phyloP scores from a whole-genome alignment of 1,140 invertebrate species.

The Panagrolaimus sp. region DNA sequence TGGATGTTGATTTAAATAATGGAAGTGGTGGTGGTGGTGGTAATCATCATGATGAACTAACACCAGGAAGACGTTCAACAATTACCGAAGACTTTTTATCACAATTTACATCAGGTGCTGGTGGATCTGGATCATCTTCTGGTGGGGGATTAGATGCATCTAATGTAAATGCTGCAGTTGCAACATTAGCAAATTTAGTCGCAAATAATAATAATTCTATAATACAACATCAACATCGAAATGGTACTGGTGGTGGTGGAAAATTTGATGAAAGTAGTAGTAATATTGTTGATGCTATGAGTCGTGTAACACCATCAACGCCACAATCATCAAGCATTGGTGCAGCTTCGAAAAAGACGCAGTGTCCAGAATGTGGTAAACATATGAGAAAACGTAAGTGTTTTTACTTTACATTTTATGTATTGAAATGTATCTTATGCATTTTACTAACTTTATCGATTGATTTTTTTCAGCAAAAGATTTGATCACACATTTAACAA shows the following conservation, averaged over 20 bases:
- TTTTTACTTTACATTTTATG: neutral
- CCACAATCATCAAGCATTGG: slow-evolving; percentile 3
- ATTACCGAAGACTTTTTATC: neutral
- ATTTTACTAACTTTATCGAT: neutral
- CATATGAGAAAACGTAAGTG: slow-evolving; percentile 50
- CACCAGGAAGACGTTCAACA: neutral
- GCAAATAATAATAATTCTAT: slow-evolving; percentile 6
- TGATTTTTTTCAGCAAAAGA: slow-evolving; percentile 53
- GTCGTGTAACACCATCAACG: neutral
- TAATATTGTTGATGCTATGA: neutral
- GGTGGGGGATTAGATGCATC: too few relatives aligned
- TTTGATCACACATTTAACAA: slow-evolving; percentile 47
- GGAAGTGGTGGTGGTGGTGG: too few relatives aligned
- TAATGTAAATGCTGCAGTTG: neutral
- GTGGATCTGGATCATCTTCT: neutral
- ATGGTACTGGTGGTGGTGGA: neutral
- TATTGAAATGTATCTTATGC: too few relatives aligned
- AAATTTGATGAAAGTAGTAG: slow-evolving; percentile 2
- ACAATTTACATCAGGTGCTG: neutral
- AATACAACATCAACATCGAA: too few relatives aligned
- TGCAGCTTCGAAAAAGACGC: slow-evolving; percentile 21
- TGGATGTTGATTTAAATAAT: neutral
- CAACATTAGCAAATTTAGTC: neutral
- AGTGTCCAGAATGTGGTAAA: slow-evolving; percentile 54
- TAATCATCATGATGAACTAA: too few relatives aligned